Base-by-base conservation (phyloP, 2,797 vertebrate genomes). In the Anguilla anguilla region DNA sequence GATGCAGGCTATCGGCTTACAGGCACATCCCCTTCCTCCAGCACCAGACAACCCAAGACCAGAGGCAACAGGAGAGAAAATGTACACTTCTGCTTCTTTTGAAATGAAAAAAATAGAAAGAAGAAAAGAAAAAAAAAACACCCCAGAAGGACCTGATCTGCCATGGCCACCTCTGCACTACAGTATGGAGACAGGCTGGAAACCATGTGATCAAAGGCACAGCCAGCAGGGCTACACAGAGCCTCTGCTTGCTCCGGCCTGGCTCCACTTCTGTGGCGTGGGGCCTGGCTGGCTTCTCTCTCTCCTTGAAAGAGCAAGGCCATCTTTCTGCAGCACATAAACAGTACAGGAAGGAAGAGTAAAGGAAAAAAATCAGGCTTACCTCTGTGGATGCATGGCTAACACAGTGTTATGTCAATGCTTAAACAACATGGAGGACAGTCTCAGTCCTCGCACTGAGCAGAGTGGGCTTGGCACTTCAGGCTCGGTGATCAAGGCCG, bases 401-500 rank as follows among this genome's bases (percentile, higher is more conserved):
- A 98, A 98, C 96, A 97, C 97, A 96, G 97, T 98, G 96, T 98
- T 97, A 98, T 99, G 98, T 99, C 98, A 99, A 96, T 98, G 98
- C 98, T 99, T 99, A 98, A 97, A 98, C 98, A 99, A 99, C 98
- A 99, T 99, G 98, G 98, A 99, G 98, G 98, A 98, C 98, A 97
- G 97, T 97, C 97, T 97, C 97, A 97, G 98, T 97, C 97, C 97
- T 98, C 97, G 98, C 96, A 96, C 94, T 94, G 94, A 92, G 94
- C 97, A 97, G 96, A 98, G 94, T 94, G 97, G 97, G 97, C 97
- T 97, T 98, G 97, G 97, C 97, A 98, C 97, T 97, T 96, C 95
- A 96, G 95, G 97, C 97, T 96, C 97, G 96, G 97, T 96, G 95
- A 97, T 97, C 97, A 95, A 96, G 95, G 87, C 96, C 96, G 95